Evolutionary conservation across 2,888 invertebrate genomes (phyloP).

Genomic region (Adela reaumurella): DNA sequence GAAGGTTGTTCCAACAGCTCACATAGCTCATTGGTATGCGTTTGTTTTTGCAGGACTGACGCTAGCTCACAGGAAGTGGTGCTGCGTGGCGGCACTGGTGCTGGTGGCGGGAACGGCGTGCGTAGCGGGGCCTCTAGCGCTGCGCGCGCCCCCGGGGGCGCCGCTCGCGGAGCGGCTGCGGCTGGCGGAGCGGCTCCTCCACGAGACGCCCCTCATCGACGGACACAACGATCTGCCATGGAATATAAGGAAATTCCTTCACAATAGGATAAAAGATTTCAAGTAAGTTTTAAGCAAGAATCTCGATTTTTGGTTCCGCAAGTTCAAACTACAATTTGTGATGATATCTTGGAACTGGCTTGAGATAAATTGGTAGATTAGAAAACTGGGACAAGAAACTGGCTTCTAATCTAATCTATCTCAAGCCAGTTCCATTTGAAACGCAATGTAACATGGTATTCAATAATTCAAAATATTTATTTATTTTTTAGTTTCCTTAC

Average conservation of each 20-base stretch:
- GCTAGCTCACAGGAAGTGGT: constrained; percentile 65
- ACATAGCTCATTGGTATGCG: too few relatives aligned
- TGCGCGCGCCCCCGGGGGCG: constrained; percentile 72
- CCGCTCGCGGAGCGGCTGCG: constrained; percentile 73
- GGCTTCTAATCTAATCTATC: too few relatives aligned
- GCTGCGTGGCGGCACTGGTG: constrained; percentile 71
- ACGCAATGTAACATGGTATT: too few relatives aligned
- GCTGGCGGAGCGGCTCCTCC: constrained; percentile 67
- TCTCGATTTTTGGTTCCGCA: too few relatives aligned
- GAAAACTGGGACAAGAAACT: too few relatives aligned
- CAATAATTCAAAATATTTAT: too few relatives aligned
- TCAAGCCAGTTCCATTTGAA: too few relatives aligned
- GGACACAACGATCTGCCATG: constrained; percentile 90
- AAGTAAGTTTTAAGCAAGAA: constrained; percentile 37
- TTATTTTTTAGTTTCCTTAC: too few relatives aligned
- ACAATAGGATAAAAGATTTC: constrained; percentile 83
- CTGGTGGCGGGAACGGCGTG: constrained; percentile 76
- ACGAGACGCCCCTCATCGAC: constrained; percentile 76
- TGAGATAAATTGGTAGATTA: too few relatives aligned
- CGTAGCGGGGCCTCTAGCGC: constrained; percentile 74
- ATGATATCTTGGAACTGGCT: too few relatives aligned
- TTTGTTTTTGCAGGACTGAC: constrained; percentile 26
- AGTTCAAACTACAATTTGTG: too few relatives aligned
- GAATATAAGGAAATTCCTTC: constrained; percentile 87
- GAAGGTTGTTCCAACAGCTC: too few relatives aligned